A percentile compares a stretch with the other conserved stretches of the same genome.
phyloP scores from a whole-genome alignment of 2,113 vertebrate genomes.

The Motacilla tschutschensis region DNA sequence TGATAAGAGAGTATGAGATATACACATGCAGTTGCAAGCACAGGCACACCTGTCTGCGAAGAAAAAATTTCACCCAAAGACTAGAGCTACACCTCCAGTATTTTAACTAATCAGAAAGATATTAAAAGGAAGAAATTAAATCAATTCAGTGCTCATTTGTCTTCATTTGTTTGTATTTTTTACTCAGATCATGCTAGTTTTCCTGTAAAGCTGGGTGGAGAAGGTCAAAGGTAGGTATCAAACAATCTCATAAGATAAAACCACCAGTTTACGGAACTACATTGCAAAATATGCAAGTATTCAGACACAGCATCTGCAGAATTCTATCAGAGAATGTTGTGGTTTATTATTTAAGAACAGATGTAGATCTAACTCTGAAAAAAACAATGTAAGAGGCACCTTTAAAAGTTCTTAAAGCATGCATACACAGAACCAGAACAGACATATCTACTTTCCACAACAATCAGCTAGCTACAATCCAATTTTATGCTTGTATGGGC shows the following conservation, averaged over 20 bases:
- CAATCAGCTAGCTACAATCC: not conserved
- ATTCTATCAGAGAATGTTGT: not conserved
- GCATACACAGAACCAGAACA: not conserved
- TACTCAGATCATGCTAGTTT: not conserved
- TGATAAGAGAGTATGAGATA: rapidly evolving
- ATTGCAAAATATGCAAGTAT: not conserved
- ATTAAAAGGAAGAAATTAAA: not conserved
- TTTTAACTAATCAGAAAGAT: not conserved
- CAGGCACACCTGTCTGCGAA: not conserved
- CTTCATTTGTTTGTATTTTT: not conserved
- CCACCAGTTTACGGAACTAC: not conserved
- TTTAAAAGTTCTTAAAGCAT: not conserved
- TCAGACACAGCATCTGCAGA: not conserved
- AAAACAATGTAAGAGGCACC: not conserved
- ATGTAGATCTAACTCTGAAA: not conserved
- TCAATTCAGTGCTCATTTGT: not conserved
- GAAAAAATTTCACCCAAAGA: not conserved
- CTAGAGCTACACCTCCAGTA: rapidly evolving
- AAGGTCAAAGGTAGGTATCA: rapidly evolving
- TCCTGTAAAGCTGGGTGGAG: not conserved
- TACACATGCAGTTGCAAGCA: not conserved
- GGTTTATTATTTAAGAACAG: not conserved
- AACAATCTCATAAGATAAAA: not conserved
- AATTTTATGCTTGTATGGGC: not conserved
- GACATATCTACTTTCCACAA: not conserved